These are phyloP conservation scores for Heterotis niloticus DNA, from an alignment of 2,113 vertebrate genomes.

Conservation along the genomic window DNA sequence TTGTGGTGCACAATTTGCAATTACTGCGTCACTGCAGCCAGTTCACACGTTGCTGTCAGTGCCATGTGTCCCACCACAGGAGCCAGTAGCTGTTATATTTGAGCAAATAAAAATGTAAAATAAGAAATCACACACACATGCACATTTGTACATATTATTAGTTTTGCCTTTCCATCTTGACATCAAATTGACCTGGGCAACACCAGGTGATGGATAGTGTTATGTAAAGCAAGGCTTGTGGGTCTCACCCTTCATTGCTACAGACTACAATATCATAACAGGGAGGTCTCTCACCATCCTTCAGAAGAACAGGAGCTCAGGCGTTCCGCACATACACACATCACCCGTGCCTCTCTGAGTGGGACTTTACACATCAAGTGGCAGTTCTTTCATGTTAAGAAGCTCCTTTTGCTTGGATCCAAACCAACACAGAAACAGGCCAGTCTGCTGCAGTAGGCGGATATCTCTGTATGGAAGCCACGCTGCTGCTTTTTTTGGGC, in stretches of 20 bases:
- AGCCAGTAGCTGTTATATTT: too few relatives aligned
- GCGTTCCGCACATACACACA: background rate
- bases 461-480: background rate
- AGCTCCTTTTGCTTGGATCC: slow-evolving; percentile 12
- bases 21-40: too few relatives aligned
- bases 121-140: too few relatives aligned
- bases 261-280: background rate
- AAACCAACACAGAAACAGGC: background rate
- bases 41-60: too few relatives aligned
- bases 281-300: background rate
- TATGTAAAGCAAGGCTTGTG: background rate
- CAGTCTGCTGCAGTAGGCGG: slow-evolving; percentile 2
- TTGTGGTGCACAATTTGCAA: too few relatives aligned
- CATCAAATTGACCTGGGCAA: too few relatives aligned
- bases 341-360: background rate
- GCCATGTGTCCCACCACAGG: too few relatives aligned
- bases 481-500: background rate
- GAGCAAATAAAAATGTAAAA: too few relatives aligned
- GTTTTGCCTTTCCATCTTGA: too few relatives aligned
- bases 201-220: too few relatives aligned
- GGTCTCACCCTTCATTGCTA: background rate
- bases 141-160: too few relatives aligned
- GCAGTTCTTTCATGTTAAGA: slow-evolving; percentile 8
- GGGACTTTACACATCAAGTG: background rate
- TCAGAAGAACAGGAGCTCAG: background rate